Evolutionary conservation across 2,797 vertebrate genomes (phyloP).

Genomic region (Rhinogobio ventralis): DNA sequence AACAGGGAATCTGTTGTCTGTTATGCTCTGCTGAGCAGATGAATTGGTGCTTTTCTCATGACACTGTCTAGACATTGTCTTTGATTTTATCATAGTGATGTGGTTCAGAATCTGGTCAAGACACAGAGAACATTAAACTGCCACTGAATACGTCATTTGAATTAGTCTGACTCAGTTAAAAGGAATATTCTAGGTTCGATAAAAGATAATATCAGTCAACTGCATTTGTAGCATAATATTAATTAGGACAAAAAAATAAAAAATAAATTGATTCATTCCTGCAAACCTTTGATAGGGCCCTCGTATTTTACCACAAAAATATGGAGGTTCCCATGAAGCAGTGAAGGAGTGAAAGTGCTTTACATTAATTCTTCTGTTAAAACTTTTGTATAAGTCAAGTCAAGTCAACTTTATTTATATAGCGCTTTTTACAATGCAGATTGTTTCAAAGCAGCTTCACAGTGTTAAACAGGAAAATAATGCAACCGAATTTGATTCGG

Average conservation of each 20-base stretch:
- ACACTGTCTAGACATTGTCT: constrained; percentile 18
- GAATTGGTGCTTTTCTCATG: constrained; percentile 18
- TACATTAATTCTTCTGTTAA: neutral
- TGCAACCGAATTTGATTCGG: too few species aligned
- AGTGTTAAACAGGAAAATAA: too few species aligned
- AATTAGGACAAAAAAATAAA: neutral
- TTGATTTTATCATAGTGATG: constrained; percentile 32
- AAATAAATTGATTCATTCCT: neutral
- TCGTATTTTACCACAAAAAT: neutral
- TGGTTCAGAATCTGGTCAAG: constrained; percentile 15
- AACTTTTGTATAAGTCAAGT: neutral
- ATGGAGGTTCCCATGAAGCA: neutral
- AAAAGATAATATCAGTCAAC: neutral
- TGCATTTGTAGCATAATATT: neutral
- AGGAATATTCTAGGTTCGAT: neutral
- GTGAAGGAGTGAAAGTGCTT: neutral
- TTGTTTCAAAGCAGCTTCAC: too few species aligned
- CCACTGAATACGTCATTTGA: neutral
- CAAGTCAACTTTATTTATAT: too few species aligned
- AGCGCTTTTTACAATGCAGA: too few species aligned
- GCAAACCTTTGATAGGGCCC: neutral
- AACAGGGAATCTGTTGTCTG: neutral
- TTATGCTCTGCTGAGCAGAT: constrained; percentile 14
- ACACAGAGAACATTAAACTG: constrained; percentile 12
- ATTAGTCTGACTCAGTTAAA: neutral